Percentiles rank a stretch among this genome's conserved stretches.
Conservation (phyloP, 2,888 invertebrate species). For the Mimumesa dahlbomi region DNA sequence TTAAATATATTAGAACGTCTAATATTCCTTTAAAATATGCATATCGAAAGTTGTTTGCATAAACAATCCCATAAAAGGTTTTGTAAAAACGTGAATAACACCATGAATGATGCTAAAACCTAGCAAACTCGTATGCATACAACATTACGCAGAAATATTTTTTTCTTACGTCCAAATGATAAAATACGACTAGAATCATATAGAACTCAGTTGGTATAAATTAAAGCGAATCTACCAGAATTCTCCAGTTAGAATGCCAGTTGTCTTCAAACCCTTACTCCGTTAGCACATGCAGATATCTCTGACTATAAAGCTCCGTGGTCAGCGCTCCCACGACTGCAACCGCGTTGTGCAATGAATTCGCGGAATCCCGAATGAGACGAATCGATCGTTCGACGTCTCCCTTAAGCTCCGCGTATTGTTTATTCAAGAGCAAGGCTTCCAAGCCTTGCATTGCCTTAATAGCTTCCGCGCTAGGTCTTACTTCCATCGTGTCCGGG, state of each 20-base stretch:
- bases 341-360: slow-evolving; percentile 82
- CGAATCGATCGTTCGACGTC: slow-evolving; percentile 79
- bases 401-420: slow-evolving; percentile 78
- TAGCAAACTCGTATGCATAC: no score
- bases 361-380: slow-evolving; percentile 82
- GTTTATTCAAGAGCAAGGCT: slow-evolving; percentile 78
- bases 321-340: slow-evolving; percentile 80
- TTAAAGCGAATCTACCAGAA: no score
- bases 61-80: no score
- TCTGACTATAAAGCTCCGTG: slow-evolving; percentile 81
- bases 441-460: slow-evolving; percentile 80
- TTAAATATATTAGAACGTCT: slow-evolving; percentile 1
- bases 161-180: no score
- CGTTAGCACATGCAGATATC: slow-evolving; percentile 75
- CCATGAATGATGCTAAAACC: no score
- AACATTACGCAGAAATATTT: no score
- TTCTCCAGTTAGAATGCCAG: no score
- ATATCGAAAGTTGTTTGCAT: no score
- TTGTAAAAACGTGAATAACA: no score
- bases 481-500: slow-evolving; percentile 73
- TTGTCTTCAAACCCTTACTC: no score
- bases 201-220: no score
- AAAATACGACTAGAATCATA: no score
- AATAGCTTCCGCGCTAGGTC: slow-evolving; percentile 79
- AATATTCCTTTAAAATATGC: slow-evolving; percentile 17